These are phyloP conservation scores for Eilema depressum DNA, from an alignment of 2,888 invertebrate species.

Conservation along the genomic window DNA sequence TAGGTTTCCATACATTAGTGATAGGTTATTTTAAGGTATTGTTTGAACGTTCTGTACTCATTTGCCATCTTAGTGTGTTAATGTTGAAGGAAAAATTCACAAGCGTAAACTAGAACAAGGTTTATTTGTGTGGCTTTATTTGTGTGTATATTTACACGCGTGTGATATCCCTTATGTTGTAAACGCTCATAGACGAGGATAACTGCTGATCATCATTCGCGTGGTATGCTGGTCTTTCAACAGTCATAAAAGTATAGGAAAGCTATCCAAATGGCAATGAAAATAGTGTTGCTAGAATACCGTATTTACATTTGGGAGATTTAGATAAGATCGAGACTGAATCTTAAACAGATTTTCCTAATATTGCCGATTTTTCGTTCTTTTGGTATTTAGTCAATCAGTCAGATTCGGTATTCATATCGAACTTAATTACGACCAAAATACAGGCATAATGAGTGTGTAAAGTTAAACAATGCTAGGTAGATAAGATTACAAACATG, in stretches of 20 bases:
- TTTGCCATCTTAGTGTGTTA: too few relatives aligned
- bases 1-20: background rate
- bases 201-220: background rate
- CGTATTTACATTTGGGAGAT: too few relatives aligned
- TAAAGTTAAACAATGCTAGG: slow-evolving; percentile 29
- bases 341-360: background rate
- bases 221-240: background rate
- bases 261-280: too few relatives aligned
- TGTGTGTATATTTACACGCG: too few relatives aligned
- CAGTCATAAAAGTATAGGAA: too few relatives aligned
- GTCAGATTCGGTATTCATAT: background rate
- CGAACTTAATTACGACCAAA: background rate
- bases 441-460: background rate
- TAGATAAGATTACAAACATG: slow-evolving; percentile 19
- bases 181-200: background rate
- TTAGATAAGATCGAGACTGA: too few relatives aligned
- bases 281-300: too few relatives aligned
- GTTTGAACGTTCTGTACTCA: background rate
- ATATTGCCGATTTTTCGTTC: background rate
- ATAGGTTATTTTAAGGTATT: background rate
- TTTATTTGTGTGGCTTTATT: background rate
- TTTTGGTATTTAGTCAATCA: background rate
- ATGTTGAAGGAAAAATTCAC: background rate
- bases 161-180: background rate
- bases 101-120: slow-evolving; percentile 4